phyloP scores from a whole-genome alignment of 1,140 invertebrate species.

The Drosophila teissieri region DNA sequence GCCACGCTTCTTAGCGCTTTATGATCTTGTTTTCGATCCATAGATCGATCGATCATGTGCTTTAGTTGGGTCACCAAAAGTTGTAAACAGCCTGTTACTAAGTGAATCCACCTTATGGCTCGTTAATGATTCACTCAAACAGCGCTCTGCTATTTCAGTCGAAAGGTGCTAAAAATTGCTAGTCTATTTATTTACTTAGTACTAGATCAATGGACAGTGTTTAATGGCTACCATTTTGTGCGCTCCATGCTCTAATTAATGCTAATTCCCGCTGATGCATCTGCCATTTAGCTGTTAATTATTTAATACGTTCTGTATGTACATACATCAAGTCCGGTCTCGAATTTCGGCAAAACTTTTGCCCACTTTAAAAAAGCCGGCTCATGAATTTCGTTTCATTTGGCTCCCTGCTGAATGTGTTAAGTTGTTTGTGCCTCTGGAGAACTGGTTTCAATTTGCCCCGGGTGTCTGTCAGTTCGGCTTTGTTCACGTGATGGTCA shows the following conservation, averaged over 20 bases:
- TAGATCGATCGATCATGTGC: constrained; percentile 40
- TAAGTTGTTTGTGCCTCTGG: neutral
- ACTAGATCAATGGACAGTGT: constrained; percentile 5
- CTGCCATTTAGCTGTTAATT: constrained; percentile 50
- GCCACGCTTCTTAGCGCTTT: constrained; percentile 47
- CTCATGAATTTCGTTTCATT: constrained; percentile 34
- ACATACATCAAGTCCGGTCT: constrained; percentile 18
- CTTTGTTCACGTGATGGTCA: constrained; percentile 67
- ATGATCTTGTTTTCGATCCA: constrained; percentile 70
- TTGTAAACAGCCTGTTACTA: constrained; percentile 58
- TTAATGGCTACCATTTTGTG: constrained; percentile 36
- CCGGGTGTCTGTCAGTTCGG: constrained; percentile 19
- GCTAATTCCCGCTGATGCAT: constrained; percentile 59
- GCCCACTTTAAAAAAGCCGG: constrained; percentile 14
- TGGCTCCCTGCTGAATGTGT: constrained; percentile 14
- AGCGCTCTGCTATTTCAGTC: constrained; percentile 47
- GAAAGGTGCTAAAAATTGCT: constrained; percentile 50
- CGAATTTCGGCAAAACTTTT: constrained; percentile 38
- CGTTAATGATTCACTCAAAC: constrained; percentile 69
- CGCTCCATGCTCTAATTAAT: constrained; percentile 65
- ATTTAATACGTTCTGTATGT: constrained; percentile 30
- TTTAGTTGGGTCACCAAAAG: neutral
- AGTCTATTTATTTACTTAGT: constrained; percentile 44
- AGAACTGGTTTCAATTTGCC: constrained; percentile 47
- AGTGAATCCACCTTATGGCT: constrained; percentile 22